Percentiles rank a stretch among this genome's conserved stretches.
phyloP scores from a whole-genome alignment of 2,113 vertebrate species.

The Raja brachyura region DNA sequence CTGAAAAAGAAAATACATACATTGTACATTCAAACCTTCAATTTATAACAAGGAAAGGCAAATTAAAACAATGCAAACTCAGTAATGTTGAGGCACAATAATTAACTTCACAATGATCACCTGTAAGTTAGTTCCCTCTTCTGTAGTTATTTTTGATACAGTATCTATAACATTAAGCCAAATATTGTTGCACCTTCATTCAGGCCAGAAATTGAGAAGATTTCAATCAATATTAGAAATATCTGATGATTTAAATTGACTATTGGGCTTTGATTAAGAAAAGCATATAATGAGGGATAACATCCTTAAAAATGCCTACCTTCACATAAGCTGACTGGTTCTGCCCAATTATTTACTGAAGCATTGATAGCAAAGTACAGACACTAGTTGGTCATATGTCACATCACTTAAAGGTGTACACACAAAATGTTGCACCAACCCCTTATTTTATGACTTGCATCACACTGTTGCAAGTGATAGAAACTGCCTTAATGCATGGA shows the following conservation, averaged over 20 bases:
- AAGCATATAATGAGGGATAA: too few species aligned
- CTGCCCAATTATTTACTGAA: too few species aligned
- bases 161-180: not conserved
- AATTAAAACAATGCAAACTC: not conserved
- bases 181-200: too few species aligned
- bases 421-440: too few species aligned
- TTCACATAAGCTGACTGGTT: too few species aligned
- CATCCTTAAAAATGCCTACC: too few species aligned
- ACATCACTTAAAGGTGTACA: too few species aligned
- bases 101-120: not conserved
- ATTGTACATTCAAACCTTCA: not conserved
- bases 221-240: too few species aligned
- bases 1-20: conserved; percentile 51
- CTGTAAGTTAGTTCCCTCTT: not conserved
- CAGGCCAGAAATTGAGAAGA: not conserved
- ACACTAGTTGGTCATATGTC: too few species aligned
- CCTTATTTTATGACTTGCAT: not conserved
- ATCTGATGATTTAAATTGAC: too few species aligned
- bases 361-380: too few species aligned
- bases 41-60: not conserved
- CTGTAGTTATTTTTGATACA: not conserved
- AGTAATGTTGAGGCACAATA: not conserved
- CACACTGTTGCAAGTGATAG: not conserved
- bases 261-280: too few species aligned
- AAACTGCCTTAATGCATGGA: not conserved